Percentiles rank a stretch among this genome's conserved stretches.
Conservation (phyloP, 2,113 vertebrate species). For the Apistogramma diplotaenia region DNA sequence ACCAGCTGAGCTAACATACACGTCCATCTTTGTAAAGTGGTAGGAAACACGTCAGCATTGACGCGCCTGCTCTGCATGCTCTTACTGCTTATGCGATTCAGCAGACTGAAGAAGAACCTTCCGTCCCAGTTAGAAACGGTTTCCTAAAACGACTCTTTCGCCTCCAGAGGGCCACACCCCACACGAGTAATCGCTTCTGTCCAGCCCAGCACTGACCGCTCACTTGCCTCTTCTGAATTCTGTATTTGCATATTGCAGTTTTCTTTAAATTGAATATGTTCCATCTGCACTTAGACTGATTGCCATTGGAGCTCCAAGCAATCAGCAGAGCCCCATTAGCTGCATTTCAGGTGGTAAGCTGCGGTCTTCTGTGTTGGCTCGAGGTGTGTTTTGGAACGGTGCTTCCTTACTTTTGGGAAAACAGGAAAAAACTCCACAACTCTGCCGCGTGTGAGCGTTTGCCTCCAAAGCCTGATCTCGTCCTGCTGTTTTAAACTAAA, state of each 20-base stretch:
- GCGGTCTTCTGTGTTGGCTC: background rate
- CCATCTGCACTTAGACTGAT: background rate
- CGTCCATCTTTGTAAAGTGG: too few relatives aligned
- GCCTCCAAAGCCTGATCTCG: background rate
- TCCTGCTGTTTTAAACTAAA: background rate
- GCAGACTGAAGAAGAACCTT: background rate
- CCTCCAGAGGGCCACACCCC: background rate
- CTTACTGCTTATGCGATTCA: background rate
- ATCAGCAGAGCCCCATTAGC: background rate
- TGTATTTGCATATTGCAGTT: background rate
- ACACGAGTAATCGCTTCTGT: background rate
- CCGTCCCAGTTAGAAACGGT: background rate
- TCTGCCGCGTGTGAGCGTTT: background rate
- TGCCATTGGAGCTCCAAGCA: background rate
- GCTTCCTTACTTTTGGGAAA: background rate
- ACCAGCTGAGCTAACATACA: too few relatives aligned
- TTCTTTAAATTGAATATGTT: background rate
- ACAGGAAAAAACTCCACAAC: too few relatives aligned
- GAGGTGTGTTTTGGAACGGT: background rate
- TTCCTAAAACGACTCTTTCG: background rate
- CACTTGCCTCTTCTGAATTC: background rate
- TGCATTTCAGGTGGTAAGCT: background rate
- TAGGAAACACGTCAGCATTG: background rate
- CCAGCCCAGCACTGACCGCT: background rate
- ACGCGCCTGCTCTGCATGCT: background rate